Evolutionary conservation across 2,113 vertebrate species (phyloP).

Genomic region (Nyctibius bracteatus): DNA sequence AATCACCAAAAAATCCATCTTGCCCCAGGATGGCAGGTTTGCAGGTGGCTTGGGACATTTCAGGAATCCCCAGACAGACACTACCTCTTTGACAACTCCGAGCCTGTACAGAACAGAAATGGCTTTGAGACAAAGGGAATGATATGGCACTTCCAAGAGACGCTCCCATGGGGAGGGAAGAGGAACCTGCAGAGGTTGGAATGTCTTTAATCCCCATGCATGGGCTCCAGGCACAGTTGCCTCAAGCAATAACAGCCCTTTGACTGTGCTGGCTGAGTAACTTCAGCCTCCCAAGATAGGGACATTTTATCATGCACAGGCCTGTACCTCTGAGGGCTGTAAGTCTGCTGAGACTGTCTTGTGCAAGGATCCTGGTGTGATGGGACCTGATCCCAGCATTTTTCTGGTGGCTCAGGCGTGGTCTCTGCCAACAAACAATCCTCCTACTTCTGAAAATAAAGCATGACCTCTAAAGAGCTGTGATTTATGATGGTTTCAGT

Average conservation of each 20-base stretch:
- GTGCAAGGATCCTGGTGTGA: constrained; percentile 25
- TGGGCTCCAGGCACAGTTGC: constrained; percentile 21
- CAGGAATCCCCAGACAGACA: neutral
- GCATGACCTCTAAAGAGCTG: neutral
- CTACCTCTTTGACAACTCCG: neutral
- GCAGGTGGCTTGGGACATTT: neutral
- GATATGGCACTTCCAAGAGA: neutral
- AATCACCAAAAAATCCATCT: neutral
- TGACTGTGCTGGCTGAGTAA: constrained; percentile 46
- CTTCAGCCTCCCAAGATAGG: constrained; percentile 35
- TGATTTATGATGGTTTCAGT: neutral
- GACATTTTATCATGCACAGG: constrained; percentile 37
- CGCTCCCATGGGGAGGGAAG: constrained; percentile 1
- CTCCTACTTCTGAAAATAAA: neutral
- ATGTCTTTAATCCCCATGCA: constrained; percentile 29
- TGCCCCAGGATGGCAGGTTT: neutral
- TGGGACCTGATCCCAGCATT: constrained; percentile 4
- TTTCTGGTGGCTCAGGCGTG: neutral
- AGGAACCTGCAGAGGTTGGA: constrained; percentile 16
- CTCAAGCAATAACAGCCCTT: constrained; percentile 37
- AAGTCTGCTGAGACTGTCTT: constrained; percentile 12
- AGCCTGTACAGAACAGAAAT: neutral
- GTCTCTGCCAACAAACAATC: neutral
- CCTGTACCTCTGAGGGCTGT: constrained; percentile 26
- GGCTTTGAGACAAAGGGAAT: neutral